Percentiles rank a stretch among this genome's conserved stretches.
Conservation (phyloP, 2,888 invertebrate species). For the Trachelus tabidus region DNA sequence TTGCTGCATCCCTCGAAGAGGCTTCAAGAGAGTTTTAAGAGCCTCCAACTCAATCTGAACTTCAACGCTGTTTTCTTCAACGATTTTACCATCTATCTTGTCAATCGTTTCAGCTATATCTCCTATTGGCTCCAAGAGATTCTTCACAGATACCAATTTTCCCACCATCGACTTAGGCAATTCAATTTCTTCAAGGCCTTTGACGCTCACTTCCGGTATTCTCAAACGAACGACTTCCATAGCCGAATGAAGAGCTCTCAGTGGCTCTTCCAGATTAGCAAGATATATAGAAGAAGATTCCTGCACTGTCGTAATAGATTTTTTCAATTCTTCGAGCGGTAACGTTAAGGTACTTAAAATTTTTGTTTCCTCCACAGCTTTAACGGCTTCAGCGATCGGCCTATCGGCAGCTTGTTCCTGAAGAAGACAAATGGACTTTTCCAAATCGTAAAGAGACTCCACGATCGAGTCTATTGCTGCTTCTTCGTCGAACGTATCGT, state of each 20-base stretch:
- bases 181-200: not conserved
- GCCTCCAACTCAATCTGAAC: constrained; percentile 12
- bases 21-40: constrained; percentile 12
- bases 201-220: constrained; percentile 8
- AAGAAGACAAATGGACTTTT: constrained; percentile 42
- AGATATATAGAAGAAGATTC: constrained; percentile 33
- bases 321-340: constrained; percentile 34
- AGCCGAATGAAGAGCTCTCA: constrained; percentile 28
- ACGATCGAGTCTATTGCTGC: constrained; percentile 39
- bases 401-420: constrained; percentile 38
- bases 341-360: constrained; percentile 24
- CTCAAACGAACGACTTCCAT: constrained; percentile 23
- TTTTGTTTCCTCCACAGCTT: constrained; percentile 21
- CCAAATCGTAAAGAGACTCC: constrained; percentile 43
- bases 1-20: constrained; percentile 47
- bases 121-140: constrained; percentile 28
- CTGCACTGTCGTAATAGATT: constrained; percentile 34
- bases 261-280: constrained; percentile 32
- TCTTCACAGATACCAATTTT: constrained; percentile 1
- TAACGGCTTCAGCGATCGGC: constrained; percentile 16
- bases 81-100: constrained; percentile 6
- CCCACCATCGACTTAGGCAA: not conserved
- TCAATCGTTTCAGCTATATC: constrained; percentile 29
- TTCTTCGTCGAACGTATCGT: constrained; percentile 26
- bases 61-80: constrained; percentile 15